These are phyloP conservation scores for Drosophila setosimentum DNA, from an alignment of 2,888 invertebrate species.

Conservation along the genomic window DNA sequence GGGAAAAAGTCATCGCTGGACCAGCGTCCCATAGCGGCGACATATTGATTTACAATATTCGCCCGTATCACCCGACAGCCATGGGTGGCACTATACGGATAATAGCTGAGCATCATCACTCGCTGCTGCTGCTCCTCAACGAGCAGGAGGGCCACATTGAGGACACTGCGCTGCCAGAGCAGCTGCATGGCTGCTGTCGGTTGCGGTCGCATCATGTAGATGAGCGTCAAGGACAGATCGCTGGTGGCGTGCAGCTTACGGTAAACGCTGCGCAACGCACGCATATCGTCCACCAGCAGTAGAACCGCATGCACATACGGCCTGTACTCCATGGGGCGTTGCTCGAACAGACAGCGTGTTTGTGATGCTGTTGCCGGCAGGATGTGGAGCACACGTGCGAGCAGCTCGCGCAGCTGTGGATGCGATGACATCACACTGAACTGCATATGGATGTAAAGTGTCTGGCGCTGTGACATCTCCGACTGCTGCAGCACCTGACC, in stretches of 20 bases:
- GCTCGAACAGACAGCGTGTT: conserved; percentile 27
- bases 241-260: conserved; percentile 50
- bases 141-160: conserved; percentile 63
- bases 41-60: conserved; percentile 65
- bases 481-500: conserved; percentile 54
- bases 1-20: conserved; percentile 49
- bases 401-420: conserved; percentile 35
- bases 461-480: conserved; percentile 48
- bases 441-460: conserved; percentile 56
- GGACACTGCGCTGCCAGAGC: conserved; percentile 65
- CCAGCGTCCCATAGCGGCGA: conserved; percentile 45
- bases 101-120: conserved; percentile 71
- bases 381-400: conserved; percentile 30
- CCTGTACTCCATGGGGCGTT: conserved; percentile 43
- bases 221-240: conserved; percentile 62
- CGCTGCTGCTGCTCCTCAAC: conserved; percentile 3
- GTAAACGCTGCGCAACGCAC: conserved; percentile 49
- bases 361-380: conserved; percentile 22
- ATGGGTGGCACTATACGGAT: conserved; percentile 58
- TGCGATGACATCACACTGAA: conserved; percentile 10
- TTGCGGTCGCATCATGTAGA: conserved; percentile 59
- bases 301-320: conserved; percentile 61
- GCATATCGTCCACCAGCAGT: conserved; percentile 61
- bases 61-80: conserved; percentile 61
- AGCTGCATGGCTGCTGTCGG: conserved; percentile 48